A percentile compares a stretch with the other conserved stretches of the same genome.
Conservation (phyloP, 2,797 vertebrate species). For the Xenopus petersii region DNA sequence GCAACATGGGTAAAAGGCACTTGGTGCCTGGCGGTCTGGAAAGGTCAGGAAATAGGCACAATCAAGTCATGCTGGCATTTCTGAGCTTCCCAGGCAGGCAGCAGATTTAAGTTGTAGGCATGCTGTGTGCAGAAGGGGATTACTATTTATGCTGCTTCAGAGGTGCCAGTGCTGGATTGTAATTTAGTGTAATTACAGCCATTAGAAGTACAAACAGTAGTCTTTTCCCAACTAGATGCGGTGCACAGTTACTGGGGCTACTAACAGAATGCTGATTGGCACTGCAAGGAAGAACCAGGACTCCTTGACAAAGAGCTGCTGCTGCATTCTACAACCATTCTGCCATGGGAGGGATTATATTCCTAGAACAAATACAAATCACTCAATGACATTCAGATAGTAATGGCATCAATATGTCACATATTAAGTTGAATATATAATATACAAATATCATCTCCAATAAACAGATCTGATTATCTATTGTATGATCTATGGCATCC, state of each 20-base stretch:
- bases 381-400: no score
- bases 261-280: conserved; percentile 11
- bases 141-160: conserved; percentile 7
- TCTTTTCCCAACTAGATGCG: conserved; percentile 20
- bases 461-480: no score
- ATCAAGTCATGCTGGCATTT: not conserved
- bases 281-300: not conserved
- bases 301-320: no score
- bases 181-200: conserved; percentile 29
- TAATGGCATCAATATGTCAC: no score
- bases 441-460: no score
- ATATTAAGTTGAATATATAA: no score
- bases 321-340: no score
- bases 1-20: not conserved
- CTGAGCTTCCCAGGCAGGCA: not conserved
- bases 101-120: conserved; percentile 3
- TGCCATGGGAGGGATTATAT: no score
- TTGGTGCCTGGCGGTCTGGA: not conserved
- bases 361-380: no score
- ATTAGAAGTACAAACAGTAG: conserved; percentile 20
- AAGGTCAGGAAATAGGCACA: not conserved
- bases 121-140: not conserved
- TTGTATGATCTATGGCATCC: no score
- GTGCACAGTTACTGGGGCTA: conserved; percentile 5
- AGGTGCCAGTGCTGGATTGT: conserved; percentile 11